phyloP scores from a whole-genome alignment of 2,113 vertebrate species.

The Ailurus styani region DNA sequence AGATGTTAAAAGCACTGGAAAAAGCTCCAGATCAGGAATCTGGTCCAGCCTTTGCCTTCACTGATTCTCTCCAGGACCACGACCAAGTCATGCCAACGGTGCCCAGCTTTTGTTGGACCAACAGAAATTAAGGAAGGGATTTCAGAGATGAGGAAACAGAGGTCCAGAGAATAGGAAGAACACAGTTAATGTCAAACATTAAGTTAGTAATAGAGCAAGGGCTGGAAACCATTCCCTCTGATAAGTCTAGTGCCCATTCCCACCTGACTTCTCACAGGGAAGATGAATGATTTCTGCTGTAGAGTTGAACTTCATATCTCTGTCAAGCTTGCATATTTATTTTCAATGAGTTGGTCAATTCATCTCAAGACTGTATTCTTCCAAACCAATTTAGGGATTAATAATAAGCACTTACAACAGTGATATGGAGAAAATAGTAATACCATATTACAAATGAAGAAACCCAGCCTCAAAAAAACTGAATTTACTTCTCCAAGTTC shows the following conservation, averaged over 20 bases:
- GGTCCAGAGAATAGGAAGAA: background rate
- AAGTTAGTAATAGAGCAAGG: background rate
- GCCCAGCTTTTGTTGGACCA: background rate
- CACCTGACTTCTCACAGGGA: background rate
- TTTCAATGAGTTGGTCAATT: background rate
- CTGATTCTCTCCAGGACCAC: background rate
- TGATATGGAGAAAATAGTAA: background rate
- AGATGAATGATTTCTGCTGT: constrained; percentile 34
- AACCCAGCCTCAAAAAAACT: background rate
- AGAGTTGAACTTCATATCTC: background rate
- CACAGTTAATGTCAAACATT: background rate
- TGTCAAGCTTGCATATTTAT: constrained; percentile 6
- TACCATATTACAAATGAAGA: background rate
- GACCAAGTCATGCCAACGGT: background rate
- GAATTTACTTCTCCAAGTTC: background rate
- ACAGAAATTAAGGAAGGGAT: background rate
- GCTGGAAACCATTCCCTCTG: background rate
- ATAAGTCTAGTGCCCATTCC: background rate
- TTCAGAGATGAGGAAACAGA: background rate
- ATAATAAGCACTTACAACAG: background rate
- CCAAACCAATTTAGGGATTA: background rate
- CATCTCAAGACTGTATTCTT: background rate
- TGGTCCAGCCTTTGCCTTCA: background rate
- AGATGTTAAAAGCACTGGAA: background rate
- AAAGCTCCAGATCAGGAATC: background rate